Evolutionary conservation across 2,797 vertebrate species (phyloP), one percentile per base, ranked within the genome.

Genomic region (Cetoscarus ocellatus): DNA sequence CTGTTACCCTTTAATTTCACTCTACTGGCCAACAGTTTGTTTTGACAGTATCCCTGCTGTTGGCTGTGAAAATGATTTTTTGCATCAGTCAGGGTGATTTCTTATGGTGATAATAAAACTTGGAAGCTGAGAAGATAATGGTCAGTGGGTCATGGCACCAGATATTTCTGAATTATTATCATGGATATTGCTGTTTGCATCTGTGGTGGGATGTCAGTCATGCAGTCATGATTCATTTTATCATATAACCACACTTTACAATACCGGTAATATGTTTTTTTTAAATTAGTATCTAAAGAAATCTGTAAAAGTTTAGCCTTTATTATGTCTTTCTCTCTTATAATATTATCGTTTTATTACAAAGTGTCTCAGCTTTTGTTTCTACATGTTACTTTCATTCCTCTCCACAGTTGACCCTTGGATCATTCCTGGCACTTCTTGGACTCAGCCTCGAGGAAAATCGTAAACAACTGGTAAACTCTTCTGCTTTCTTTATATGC

Each of bases 371-470:
- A 39, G 38, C 38, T 10, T 39, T 39, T 39, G 7, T 10, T 3
- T 7, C 7, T 39, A 7, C 7, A 39, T 39, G 9, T 39, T 2
- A 39, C 38, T 10, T 39, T 39, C 9, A 7, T 1, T 39, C 38
- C 66, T 77, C 34, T 89, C 54, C 80, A 55, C 70, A 95, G 94
- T 77, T 95, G 73, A 92, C 89, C 6, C 89, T 94, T 18, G 94
- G 93, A 52, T 94, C 91, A 0, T 94, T 95, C 82, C 74, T 95
- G 48, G 93, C 91, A 65, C 74, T 94, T 65, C 80, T 94, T 70
- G 94, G 94, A 79, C 89, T 95, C 40, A 54, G 73, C 7, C 86
- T 94, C 64, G 89, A 93, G 52, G 94, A 94, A 83, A 94, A 94
- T 77, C 88, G 91, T 78, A 94, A 83, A 72, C 91, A 94, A 81